These are phyloP conservation scores for Procavia capensis DNA, from an alignment of 2,113 vertebrate genomes.

Conservation along the genomic window DNA sequence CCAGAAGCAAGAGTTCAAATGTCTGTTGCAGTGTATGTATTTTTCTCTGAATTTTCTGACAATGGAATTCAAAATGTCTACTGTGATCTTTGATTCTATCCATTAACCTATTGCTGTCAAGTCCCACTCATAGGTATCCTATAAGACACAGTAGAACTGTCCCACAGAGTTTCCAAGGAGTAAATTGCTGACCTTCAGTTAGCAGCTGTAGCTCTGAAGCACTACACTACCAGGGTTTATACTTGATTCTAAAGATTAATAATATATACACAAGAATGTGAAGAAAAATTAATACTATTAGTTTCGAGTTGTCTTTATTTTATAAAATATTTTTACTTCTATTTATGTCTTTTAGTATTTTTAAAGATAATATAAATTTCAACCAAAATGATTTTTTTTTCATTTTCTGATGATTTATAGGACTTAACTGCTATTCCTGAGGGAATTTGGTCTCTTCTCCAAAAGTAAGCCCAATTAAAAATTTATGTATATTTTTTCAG, in stretches of 20 bases:
- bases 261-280: neutral
- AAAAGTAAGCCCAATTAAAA: neutral
- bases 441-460: neutral
- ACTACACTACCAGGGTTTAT: too few relatives aligned
- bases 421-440: neutral
- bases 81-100: neutral
- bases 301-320: neutral
- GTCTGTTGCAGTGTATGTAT: neutral
- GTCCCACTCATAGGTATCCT: too few relatives aligned
- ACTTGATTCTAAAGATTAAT: neutral
- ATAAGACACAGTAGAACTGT: too few relatives aligned
- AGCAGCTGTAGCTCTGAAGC: too few relatives aligned
- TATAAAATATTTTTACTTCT: neutral
- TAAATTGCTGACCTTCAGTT: too few relatives aligned
- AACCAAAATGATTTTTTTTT: neutral
- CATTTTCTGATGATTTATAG: neutral
- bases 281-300: neutral
- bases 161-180: too few relatives aligned
- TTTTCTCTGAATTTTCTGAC: neutral
- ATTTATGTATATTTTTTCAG: neutral
- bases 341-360: neutral
- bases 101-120: too few relatives aligned
- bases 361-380: neutral
- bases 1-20: neutral
- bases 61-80: neutral